phyloP scores from a whole-genome alignment of 1,140 invertebrate species.

The Drosophila obscura region DNA sequence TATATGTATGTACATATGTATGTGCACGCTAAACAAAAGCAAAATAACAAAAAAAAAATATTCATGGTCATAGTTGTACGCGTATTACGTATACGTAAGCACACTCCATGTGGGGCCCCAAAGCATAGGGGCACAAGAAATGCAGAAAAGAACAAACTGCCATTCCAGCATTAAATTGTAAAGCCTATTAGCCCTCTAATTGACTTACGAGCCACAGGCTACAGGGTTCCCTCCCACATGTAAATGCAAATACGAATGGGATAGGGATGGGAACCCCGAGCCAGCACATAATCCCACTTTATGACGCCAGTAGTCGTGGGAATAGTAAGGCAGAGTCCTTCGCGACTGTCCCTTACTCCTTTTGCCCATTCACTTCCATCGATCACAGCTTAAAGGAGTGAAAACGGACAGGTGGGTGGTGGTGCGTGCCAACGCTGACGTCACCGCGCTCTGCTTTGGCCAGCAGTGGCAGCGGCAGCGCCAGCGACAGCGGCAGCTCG shows the following conservation, averaged over 20 bases:
- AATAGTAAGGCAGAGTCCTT: neutral
- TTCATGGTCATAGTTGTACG: slow-evolving; percentile 40
- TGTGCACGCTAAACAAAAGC: slow-evolving; percentile 29
- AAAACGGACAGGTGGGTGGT: too few species aligned
- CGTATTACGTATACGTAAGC: slow-evolving; percentile 46
- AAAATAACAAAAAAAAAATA: slow-evolving; percentile 22
- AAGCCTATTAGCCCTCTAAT: slow-evolving; percentile 51
- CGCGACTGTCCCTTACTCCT: too few species aligned
- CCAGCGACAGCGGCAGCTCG: neutral
- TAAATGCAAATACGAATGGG: neutral
- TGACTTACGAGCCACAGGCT: slow-evolving; percentile 21
- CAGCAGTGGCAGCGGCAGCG: neutral
- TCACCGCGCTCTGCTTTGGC: neutral
- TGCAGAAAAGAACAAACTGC: slow-evolving; percentile 1
- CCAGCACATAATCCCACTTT: neutral
- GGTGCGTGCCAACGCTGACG: too few species aligned
- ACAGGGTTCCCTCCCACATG: slow-evolving; percentile 13
- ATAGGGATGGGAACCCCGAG: neutral
- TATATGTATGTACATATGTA: slow-evolving; percentile 30
- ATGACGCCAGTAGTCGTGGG: neutral
- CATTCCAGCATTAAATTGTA: slow-evolving; percentile 10
- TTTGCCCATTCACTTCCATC: too few species aligned
- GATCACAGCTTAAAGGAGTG: too few species aligned
- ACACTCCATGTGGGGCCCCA: neutral
- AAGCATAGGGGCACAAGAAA: slow-evolving; percentile 5